Evolutionary conservation across 2,888 invertebrate genomes (phyloP).

Genomic region (Drosophila tripunctata): DNA sequence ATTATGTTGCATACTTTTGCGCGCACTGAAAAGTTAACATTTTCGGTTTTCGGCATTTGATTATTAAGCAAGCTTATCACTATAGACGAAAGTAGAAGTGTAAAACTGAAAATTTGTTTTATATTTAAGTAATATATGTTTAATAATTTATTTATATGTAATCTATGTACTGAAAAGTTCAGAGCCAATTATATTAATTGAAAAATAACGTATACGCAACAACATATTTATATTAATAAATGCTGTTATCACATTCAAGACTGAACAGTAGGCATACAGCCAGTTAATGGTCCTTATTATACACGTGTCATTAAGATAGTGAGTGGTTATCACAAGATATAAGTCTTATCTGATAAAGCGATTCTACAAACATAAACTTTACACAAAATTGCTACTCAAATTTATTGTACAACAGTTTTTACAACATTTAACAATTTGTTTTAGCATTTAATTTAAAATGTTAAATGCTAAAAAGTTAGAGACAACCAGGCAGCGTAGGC

Average conservation of each 20-base stretch:
- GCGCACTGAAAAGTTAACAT: neutral
- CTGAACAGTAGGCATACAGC: neutral
- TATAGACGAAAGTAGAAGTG: too few relatives aligned
- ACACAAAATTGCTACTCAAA: neutral
- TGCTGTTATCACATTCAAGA: too few relatives aligned
- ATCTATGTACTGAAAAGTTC: too few relatives aligned
- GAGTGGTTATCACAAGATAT: neutral
- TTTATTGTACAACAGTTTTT: neutral
- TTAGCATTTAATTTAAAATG: neutral
- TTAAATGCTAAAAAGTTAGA: neutral
- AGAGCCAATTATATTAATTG: too few relatives aligned
- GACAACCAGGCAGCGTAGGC: slow-evolving; percentile 15
- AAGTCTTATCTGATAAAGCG: slow-evolving; percentile 3
- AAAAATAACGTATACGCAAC: too few relatives aligned
- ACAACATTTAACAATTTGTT: neutral
- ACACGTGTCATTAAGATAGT: neutral
- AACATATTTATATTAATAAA: neutral
- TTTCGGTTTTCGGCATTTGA: too few relatives aligned
- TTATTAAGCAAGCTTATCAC: too few relatives aligned
- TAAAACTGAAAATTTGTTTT: too few relatives aligned
- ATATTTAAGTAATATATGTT: too few relatives aligned
- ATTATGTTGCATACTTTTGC: slow-evolving; percentile 4
- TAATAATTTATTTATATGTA: too few relatives aligned
- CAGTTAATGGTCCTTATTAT: neutral
- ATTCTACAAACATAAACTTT: neutral